Base-by-base conservation (phyloP, 1,140 invertebrate species). In the Bombyx mandarina region DNA sequence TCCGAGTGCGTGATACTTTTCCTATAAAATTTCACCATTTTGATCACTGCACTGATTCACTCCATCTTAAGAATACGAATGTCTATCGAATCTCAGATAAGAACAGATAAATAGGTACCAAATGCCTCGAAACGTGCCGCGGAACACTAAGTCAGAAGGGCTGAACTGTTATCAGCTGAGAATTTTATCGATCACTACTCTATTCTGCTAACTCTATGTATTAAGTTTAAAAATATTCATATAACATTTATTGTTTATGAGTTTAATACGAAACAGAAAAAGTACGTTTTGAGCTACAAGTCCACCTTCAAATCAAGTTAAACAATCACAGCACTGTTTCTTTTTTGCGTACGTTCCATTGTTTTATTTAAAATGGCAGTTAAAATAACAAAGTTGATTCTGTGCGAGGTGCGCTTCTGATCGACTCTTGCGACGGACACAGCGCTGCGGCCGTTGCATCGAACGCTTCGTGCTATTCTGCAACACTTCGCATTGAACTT, bases 21-120 rank as follows among this genome's bases (percentile, higher is more conserved):
- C 71, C 73, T 79, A 63, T 68, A 75, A 69, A 59, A 72, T 77
- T 85, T 85, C 63, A 85, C 78, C 80, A 84, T 86, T 71, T 74
- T 73, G 9, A 54, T 68, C 62, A 70, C 65, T 47, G 52, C 26
- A 35, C 26, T 35, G 26, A 35, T 35, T 35, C 26, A 35, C 26
- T 35, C 4, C 26, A 35, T 35, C 26, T 35, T 35, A 49, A 6
- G 22, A 12, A 49, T 12, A 49, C n/a, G 45, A 46, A 49, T 35
- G 26, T 35, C 26, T 35, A 7, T 49, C 48, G 48, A 49, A 18
- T 12, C n/a, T 49, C 10, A 49, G 48, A 49, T 49, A 49, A 49
- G 22, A 18, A 5, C 22, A 7, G n/a, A 22, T 12, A 49, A 10
- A n/a, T 12, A n/a, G 44, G 45, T 54, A 54, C 43, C 52, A 53